Evolutionary conservation across 2,888 invertebrate genomes (phyloP), one percentile per base, ranked within the genome.

Genomic region (Macaria liturata): DNA sequence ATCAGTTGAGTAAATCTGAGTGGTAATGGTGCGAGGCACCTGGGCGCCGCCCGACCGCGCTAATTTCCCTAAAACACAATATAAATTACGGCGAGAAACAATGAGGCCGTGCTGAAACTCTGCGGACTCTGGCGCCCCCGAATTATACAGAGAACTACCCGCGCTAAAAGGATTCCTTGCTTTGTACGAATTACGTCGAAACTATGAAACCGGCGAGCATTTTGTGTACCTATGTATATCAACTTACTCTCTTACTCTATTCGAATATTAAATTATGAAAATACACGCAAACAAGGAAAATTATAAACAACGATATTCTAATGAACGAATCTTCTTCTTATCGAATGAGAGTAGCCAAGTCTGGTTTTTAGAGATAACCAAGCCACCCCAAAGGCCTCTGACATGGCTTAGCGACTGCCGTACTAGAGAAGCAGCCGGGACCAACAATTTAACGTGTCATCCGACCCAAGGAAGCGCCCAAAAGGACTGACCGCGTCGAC

Each of bases 1-100:
- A 73, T 75, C 70, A 77, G 68, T 58, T 67, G 70, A 78, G 80
- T 81, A 83, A 87, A 85, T 85, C 84, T 81, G 80, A 74, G 72
- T 71, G 77, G 78, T 85, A 87, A 88, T 84, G 82, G 83, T 67
- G 72, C 75, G 68, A 72, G 79, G 76, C 84, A 88, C 85, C 87
- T 87, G 87, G 79, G 71, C 46, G 71, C 69, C 65, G 42, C 67
- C 65, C 68, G 70, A 72, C 70, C 68, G 72, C 76, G 80, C 82
- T 88, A 86, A 89, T 89, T 87, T 85, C 76, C 46, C 76, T 79
- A 77, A 81, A 87, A 82, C 83, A 83, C 81, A 80, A 81, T 84
- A 87, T 87, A 86, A 88, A 88, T 88, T 86, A 88, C 83, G 71
- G 72, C 65, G 74, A 68, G 75, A 78, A 88, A 88, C 88, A 89